Evolutionary conservation across 2,797 vertebrate species (phyloP).

Genomic region (Sebastes melanostomus): DNA sequence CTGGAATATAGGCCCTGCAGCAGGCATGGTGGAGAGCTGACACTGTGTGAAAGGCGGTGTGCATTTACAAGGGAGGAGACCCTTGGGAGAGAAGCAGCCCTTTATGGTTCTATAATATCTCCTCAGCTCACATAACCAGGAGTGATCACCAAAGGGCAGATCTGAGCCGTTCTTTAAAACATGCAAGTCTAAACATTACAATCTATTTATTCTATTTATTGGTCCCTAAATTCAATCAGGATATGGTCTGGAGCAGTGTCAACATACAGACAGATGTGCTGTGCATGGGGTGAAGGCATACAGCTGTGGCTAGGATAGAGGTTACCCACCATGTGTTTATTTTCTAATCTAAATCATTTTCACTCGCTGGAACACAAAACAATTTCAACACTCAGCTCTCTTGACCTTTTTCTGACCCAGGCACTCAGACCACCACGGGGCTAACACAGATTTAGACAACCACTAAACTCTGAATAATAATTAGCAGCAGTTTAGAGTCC

Average conservation of each 20-base stretch:
- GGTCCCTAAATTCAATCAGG: constrained; percentile 48
- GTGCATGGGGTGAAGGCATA: neutral
- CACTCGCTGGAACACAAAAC: constrained; percentile 20
- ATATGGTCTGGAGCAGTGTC: constrained; percentile 40
- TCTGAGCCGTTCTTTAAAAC: constrained; percentile 40
- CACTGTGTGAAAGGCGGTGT: constrained; percentile 28
- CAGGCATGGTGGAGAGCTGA: constrained; percentile 26
- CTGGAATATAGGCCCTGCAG: constrained; percentile 38
- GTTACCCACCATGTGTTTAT: constrained; percentile 21
- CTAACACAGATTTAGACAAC: neutral
- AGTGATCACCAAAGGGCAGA: constrained; percentile 30
- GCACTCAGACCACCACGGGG: neutral
- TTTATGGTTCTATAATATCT: constrained; percentile 49
- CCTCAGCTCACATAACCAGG: constrained; percentile 40
- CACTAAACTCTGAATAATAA: neutral
- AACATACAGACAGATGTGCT: constrained; percentile 45
- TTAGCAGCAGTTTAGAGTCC: neutral
- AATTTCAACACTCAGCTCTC: constrained; percentile 1
- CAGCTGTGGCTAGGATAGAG: neutral
- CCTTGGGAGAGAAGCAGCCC: constrained; percentile 29
- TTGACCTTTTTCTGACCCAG: constrained; percentile 1
- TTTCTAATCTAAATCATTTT: constrained; percentile 32
- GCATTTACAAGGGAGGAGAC: constrained; percentile 35
- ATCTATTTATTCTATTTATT: constrained; percentile 62
- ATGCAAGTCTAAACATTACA: constrained; percentile 50